Evolutionary conservation across 2,113 vertebrate genomes (phyloP).

Genomic region (Indicator indicator): DNA sequence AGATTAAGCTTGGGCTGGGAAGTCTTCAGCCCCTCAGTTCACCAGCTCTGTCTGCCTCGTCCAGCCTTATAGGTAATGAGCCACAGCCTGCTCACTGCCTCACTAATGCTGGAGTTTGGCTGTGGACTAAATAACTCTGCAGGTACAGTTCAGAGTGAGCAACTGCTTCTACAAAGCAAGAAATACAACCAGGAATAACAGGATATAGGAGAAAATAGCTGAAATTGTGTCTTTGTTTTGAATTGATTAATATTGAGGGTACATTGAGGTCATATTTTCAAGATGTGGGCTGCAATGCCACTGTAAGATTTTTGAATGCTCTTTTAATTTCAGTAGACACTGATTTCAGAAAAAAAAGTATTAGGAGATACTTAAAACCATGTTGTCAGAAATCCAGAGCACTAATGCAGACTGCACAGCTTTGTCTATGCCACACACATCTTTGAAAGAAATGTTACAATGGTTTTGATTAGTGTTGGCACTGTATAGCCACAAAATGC

Average conservation of each 20-base stretch:
- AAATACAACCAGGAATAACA: neutral
- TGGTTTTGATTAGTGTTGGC: slow-evolving; percentile 27
- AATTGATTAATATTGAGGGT: neutral
- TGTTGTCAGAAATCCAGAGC: neutral
- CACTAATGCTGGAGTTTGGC: neutral
- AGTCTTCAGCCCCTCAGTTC: neutral
- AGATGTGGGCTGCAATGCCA: neutral
- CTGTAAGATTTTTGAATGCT: neutral
- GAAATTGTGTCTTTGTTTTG: neutral
- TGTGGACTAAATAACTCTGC: neutral
- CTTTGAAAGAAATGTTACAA: neutral
- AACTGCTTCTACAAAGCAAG: neutral
- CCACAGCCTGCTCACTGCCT: neutral
- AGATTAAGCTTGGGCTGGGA: neutral
- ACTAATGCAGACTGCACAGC: neutral
- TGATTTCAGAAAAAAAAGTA: neutral
- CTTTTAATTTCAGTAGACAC: neutral
- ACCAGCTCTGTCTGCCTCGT: neutral
- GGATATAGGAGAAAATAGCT: slow-evolving; percentile 5
- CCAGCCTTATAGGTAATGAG: slow-evolving; percentile 1
- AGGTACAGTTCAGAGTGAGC: neutral
- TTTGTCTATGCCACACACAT: neutral
- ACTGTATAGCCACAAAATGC: neutral
- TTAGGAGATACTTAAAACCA: neutral
- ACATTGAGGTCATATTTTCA: neutral